A percentile compares a stretch with the other conserved stretches of the same genome.
phyloP scores from a whole-genome alignment of 35 echinoderm and acorn worm genomes.

The Heliocidaris erythrogramma region DNA sequence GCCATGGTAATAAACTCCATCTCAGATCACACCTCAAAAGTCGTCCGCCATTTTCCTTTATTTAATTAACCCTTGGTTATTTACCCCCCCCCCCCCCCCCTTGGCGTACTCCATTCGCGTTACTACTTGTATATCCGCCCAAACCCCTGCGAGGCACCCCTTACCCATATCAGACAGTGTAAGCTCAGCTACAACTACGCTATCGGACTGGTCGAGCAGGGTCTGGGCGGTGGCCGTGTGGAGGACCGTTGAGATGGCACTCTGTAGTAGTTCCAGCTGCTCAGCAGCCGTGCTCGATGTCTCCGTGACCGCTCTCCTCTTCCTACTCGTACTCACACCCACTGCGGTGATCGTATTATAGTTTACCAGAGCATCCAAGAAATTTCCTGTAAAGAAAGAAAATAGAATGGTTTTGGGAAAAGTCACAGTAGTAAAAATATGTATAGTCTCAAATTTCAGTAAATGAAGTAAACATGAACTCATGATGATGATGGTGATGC shows the following conservation, averaged over 20 bases:
- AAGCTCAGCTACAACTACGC: slow-evolving; percentile 49
- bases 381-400: slow-evolving; percentile 50
- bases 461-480: too few species aligned
- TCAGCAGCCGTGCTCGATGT: slow-evolving; percentile 45
- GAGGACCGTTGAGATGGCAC: slow-evolving; percentile 43
- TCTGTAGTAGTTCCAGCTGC: slow-evolving; percentile 48
- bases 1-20: too few species aligned
- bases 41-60: too few species aligned
- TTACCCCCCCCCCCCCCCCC: neutral
- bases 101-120: too few species aligned
- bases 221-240: slow-evolving; percentile 48
- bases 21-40: too few species aligned
- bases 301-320: neutral
- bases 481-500: too few species aligned
- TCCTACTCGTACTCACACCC: neutral
- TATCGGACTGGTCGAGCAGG: slow-evolving; percentile 58
- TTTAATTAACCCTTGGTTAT: too few species aligned
- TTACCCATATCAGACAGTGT: slow-evolving; percentile 55
- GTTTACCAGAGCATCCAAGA: slow-evolving; percentile 55
- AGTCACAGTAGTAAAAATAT: neutral
- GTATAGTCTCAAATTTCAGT: too few species aligned
- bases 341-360: slow-evolving; percentile 37
- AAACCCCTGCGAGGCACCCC: neutral
- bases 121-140: neutral
- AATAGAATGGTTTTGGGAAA: neutral